Conservation (phyloP, 2,888 invertebrate species). For the Adela reaumurella region DNA sequence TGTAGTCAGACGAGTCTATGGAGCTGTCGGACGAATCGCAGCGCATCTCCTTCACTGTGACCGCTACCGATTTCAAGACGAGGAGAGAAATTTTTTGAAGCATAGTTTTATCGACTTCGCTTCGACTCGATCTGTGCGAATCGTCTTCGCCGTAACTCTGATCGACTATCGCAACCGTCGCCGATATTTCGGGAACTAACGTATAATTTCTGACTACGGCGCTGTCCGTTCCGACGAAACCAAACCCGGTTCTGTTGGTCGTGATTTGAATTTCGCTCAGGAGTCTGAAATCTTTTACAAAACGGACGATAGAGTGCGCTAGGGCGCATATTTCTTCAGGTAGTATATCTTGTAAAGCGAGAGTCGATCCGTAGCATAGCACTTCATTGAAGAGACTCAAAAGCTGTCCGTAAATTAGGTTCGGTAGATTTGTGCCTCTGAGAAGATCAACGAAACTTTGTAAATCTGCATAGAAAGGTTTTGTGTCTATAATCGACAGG, state of each 20-base stretch:
- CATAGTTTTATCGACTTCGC: constrained; percentile 70
- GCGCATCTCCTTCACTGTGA: constrained; percentile 85
- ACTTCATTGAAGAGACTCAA: constrained; percentile 86
- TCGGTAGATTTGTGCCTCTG: constrained; percentile 67
- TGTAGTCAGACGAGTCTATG: constrained; percentile 78
- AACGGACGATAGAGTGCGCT: constrained; percentile 81
- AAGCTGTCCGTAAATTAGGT: constrained; percentile 80
- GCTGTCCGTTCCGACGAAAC: constrained; percentile 44
- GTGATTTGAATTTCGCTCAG: constrained; percentile 54
- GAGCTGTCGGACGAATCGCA: constrained; percentile 85
- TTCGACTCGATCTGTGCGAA: constrained; percentile 25
- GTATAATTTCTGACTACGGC: constrained; percentile 33
- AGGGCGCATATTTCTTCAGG: constrained; percentile 86
- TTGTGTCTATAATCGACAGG: constrained; percentile 83
- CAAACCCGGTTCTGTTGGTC: constrained; percentile 41
- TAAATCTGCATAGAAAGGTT: constrained; percentile 82
- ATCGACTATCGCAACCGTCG: constrained; percentile 40
- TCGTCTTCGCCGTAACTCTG: constrained; percentile 43
- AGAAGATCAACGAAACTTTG: constrained; percentile 74
- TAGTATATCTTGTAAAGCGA: constrained; percentile 82
- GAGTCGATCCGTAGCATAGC: constrained; percentile 85
- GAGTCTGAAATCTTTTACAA: constrained; percentile 80
- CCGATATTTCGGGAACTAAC: constrained; percentile 33
- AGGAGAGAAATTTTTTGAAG: constrained; percentile 84
- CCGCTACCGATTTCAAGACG: constrained; percentile 83